Base-by-base conservation (phyloP, 1,140 invertebrate genomes). In the Drosophila repletoides region DNA sequence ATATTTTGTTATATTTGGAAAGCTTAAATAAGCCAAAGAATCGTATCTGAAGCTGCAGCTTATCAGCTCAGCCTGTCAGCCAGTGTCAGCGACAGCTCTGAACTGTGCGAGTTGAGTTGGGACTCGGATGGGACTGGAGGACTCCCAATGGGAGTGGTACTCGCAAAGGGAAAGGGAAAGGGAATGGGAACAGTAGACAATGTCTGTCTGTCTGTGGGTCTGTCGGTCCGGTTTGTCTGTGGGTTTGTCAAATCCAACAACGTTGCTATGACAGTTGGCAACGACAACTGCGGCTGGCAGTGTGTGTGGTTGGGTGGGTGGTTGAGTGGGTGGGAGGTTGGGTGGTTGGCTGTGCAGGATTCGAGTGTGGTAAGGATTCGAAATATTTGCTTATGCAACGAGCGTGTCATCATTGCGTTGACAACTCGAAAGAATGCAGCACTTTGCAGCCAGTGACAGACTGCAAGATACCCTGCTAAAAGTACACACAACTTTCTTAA, bases 321-420 rank as follows among this genome's bases (percentile, higher is more conserved):
- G 40, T 14, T 7, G 36, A 4, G 22, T 12, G 10, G 12, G 26
- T 6, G 5, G n/a, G n/a, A 15, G n/a, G n/a, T n/a, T 14, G 48
- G 12, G 12, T 12, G 48, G 17, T 53, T 6, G 40, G n/a, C 10
- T 45, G 21, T 41, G 51, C 14, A 38, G 71, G 31, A 4, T 58
- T 12, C n/a, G n/a, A n/a, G 21, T 5, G 14, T 12, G 45, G 26
- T 7, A 46, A 22, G 41, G 49, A 34, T 24, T 63, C 34, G 52
- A 74, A 84, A 72, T 86, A 86, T 86, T 86, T 86, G 80, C 81
- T 86, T 86, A 86, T 86, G 80, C 80, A 86, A 86, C 76, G 75
- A 80, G 68, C 68, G 60, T 84, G 80, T 76, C 80, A 86, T 84
- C 75, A 84, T 69, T 86, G 48, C 53, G 67, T n/a, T n/a, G n/a